A percentile compares a stretch with the other conserved stretches of the same genome.
Conservation (phyloP, 1,140 invertebrate genomes). For the Xylocopa sonorina region DNA sequence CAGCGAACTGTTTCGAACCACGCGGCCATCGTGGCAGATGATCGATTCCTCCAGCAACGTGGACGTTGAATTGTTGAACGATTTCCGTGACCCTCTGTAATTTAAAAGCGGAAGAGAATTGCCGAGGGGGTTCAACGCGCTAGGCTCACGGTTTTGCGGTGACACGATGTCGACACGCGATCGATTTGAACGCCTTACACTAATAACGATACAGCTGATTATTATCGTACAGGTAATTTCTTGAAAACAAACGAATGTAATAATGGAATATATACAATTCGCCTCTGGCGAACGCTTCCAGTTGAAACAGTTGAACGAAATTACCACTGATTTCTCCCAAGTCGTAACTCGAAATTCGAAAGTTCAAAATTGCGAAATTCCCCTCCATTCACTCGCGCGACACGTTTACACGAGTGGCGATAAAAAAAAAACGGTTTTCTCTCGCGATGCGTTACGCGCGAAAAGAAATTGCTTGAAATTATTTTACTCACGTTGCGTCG, state of each 20-base stretch:
- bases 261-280: too few relatives aligned
- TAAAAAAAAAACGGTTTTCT: neutral
- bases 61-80: constrained; percentile 78
- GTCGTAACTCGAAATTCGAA: neutral
- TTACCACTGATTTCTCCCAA: too few relatives aligned
- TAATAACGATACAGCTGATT: neutral
- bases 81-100: constrained; percentile 74
- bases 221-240: neutral
- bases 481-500: constrained; percentile 75
- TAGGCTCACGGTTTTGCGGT: neutral
- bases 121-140: neutral
- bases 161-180: neutral
- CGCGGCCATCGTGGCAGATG: constrained; percentile 74
- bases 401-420: neutral
- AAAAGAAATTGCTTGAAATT: too few relatives aligned
- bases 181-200: neutral
- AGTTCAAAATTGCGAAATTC: neutral
- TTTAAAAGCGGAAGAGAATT: neutral
- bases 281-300: too few relatives aligned
- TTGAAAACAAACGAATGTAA: too few relatives aligned
- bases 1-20: constrained; percentile 82
- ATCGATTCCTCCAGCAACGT: constrained; percentile 78
- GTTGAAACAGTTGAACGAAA: too few relatives aligned
- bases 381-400: too few relatives aligned
- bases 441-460: too few relatives aligned